phyloP scores from a whole-genome alignment of 2,888 invertebrate genomes.

The Aphodius granarius region DNA sequence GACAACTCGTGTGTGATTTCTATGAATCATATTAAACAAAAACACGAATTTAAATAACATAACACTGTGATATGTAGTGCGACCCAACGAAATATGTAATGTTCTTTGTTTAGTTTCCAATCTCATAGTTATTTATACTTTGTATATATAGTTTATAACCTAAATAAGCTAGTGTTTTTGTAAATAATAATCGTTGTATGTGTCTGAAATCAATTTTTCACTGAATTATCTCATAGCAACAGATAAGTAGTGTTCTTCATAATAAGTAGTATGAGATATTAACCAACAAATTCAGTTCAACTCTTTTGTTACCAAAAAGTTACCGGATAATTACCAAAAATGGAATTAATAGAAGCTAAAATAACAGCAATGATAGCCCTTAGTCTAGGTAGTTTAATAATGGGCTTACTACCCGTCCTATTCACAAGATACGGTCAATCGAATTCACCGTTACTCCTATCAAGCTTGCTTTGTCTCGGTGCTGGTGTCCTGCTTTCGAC shows the following conservation, averaged over 20 bases:
- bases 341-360: conserved; percentile 63
- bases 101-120: not conserved
- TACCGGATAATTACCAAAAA: conserved; percentile 38
- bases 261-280: not conserved
- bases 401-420: conserved; percentile 70
- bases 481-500: conserved; percentile 80
- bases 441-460: conserved; percentile 65
- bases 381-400: conserved; percentile 68
- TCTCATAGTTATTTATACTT: not conserved
- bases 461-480: conserved; percentile 75
- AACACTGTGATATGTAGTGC: not conserved
- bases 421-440: conserved; percentile 62
- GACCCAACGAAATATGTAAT: not conserved
- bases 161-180: not conserved
- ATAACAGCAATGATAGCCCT: conserved; percentile 66
- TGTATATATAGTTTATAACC: not conserved
- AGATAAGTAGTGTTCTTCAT: not conserved
- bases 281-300: not conserved
- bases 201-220: not conserved
- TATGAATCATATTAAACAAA: not conserved
- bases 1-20: not conserved
- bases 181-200: not conserved
- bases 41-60: not conserved
- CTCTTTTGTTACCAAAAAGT: not conserved
- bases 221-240: not conserved